Percentiles rank a stretch among this genome's conserved stretches.
Evolutionary conservation across 2,113 vertebrate species (phyloP).

Genomic region (Gymnorhina tibicen): DNA sequence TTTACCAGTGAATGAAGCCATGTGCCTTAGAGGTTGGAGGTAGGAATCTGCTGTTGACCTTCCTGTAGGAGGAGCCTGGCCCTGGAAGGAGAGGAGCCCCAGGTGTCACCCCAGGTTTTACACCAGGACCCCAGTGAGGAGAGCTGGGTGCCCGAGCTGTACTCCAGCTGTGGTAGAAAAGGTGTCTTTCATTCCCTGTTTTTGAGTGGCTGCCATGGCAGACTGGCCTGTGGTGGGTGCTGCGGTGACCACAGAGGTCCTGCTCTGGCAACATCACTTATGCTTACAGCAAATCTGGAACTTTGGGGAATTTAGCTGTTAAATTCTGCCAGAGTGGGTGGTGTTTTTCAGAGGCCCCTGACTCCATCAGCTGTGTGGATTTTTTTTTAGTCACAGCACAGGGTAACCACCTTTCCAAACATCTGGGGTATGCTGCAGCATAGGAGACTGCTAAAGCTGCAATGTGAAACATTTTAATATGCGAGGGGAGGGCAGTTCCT

Average conservation of each 20-base stretch:
- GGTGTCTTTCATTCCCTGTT: background rate
- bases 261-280: background rate
- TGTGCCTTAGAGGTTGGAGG: background rate
- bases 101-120: background rate
- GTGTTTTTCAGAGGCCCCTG: background rate
- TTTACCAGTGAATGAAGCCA: background rate
- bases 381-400: background rate
- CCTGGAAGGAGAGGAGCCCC: background rate
- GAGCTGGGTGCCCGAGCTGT: background rate
- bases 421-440: background rate
- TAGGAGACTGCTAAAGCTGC: background rate
- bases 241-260: background rate
- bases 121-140: background rate
- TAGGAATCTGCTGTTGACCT: background rate
- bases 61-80: background rate
- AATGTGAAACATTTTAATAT: background rate
- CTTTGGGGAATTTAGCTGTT: background rate
- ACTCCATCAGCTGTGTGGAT: background rate
- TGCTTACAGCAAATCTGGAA: background rate
- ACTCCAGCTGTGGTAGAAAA: background rate
- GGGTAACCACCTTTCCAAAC: background rate
- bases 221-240: background rate
- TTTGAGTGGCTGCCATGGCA: background rate
- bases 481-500: background rate
- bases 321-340: background rate